Base-by-base conservation (phyloP, 1,140 invertebrate genomes). In the Lasioglossum albipes region DNA sequence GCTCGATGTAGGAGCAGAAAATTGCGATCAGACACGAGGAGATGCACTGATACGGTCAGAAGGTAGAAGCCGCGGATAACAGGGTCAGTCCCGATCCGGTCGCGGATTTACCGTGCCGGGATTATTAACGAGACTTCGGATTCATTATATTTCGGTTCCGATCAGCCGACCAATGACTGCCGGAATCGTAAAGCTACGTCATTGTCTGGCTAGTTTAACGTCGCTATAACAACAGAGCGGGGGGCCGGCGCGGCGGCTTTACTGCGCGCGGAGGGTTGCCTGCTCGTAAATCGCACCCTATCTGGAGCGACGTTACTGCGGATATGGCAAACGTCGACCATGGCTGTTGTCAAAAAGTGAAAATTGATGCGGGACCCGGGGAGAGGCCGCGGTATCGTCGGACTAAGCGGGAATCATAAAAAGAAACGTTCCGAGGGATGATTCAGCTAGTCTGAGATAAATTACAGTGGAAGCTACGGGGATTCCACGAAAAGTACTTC, bases 201-300 rank as follows among this genome's bases (percentile, higher is more conserved):
- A 86, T 86, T 85, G 84, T 86, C 84, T 75, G 71, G 83, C 66
- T 72, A 82, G 83, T 82, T 85, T 79, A 82, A 86, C 59, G 80
- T 86, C 80, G 83, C 71, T 84, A 82, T 85, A 86, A 85, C 80
- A 82, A 85, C 83, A 59, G 57, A 59, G 68, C 49, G 16, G 41
- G 18, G 57, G 57, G 68, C 41, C 22, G 52, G 64, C 57, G 57
- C 18, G 41, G n/a, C 10, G 65, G 70, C 41, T 71, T 75, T 67
- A 79, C 36, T 66, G 61, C 57, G 49, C 71, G 61, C 57, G 49
- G 77, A 64, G 84, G 79, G 80, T 79, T 66, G 84, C 52, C 66
- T 82, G 78, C 67, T 78, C 84, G 71, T 82, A 86, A 85, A 86
- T 85, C 72, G 83, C 74, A 75, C 66, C 70, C 84, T 82, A 85